A percentile compares a stretch with the other conserved stretches of the same genome.
These are phyloP conservation scores for Phyllotreta striolata DNA, from an alignment of 2,888 invertebrate species.

Conservation along the genomic window DNA sequence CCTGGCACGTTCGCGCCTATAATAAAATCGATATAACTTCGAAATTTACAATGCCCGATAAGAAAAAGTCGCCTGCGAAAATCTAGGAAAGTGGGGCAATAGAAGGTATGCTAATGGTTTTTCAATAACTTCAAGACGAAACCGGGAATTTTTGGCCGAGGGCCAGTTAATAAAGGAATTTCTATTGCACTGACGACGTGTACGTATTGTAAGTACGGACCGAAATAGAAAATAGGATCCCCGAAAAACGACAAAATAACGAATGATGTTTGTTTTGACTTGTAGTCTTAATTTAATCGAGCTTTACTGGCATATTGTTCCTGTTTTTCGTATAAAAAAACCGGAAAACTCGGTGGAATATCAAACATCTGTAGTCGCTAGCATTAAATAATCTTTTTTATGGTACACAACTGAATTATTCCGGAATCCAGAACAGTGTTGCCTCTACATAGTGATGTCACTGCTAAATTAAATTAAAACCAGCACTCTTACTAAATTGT, in stretches of 20 bases:
- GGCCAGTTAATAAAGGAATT: conserved; percentile 14
- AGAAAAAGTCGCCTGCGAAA: neutral
- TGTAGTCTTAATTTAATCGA: neutral
- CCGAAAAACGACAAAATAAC: conserved; percentile 11
- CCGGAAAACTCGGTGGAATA: no score
- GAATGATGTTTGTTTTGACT: conserved; percentile 11
- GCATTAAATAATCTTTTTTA: no score
- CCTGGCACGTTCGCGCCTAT: neutral
- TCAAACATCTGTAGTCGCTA: no score
- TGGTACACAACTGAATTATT: no score
- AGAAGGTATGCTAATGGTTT: conserved; percentile 7
- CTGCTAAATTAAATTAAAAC: no score
- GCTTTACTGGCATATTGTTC: conserved; percentile 4
- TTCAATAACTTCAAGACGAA: conserved; percentile 4
- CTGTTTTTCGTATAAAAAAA: neutral
- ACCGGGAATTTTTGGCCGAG: conserved; percentile 6
- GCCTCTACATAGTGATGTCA: no score
- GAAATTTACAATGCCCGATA: neutral
- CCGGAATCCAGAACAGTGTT: no score
- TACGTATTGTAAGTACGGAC: conserved; percentile 1
- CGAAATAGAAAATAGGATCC: neutral
- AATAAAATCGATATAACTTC: conserved; percentile 6
- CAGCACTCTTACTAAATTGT: no score
- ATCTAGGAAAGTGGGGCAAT: conserved; percentile 3
- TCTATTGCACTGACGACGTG: neutral